These are phyloP conservation scores for Parascotia fuliginaria DNA, from an alignment of 2,888 invertebrate genomes.

Conservation along the genomic window DNA sequence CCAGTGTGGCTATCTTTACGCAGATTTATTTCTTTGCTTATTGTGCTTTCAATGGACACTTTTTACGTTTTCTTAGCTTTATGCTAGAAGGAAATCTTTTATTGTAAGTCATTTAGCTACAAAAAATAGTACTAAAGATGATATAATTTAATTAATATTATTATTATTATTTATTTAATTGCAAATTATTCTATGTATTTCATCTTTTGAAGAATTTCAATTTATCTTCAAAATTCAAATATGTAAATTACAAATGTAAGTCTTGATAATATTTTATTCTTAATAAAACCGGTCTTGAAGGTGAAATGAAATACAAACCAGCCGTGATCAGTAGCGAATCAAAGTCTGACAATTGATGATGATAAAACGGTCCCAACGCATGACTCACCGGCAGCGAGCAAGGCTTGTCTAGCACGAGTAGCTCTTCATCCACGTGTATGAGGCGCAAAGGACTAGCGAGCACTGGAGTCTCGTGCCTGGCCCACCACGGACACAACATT, in stretches of 20 bases:
- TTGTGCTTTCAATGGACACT: slow-evolving; percentile 27
- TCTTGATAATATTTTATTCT: too few species aligned
- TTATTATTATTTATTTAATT: too few species aligned
- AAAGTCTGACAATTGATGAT: slow-evolving; percentile 58
- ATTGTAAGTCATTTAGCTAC: too few species aligned
- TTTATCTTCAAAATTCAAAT: too few species aligned
- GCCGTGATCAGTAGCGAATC: slow-evolving; percentile 21
- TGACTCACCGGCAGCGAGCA: slow-evolving; percentile 94
- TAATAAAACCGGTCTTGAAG: too few species aligned
- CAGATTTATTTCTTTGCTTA: slow-evolving; percentile 39
- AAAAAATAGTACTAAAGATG: slow-evolving; percentile 4
- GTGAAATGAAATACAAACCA: background rate
- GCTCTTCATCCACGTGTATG: slow-evolving; percentile 93
- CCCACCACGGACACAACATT: slow-evolving; percentile 74
- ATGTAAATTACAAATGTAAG: too few species aligned
- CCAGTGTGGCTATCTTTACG: slow-evolving; percentile 33
- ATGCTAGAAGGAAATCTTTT: slow-evolving; percentile 17
- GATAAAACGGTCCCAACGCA: slow-evolving; percentile 59
- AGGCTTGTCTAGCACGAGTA: slow-evolving; percentile 96
- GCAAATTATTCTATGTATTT: too few species aligned
- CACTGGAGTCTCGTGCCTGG: slow-evolving; percentile 95
- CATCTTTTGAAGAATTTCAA: too few species aligned
- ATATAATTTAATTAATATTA: too few species aligned
- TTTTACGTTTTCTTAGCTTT: slow-evolving; percentile 18
- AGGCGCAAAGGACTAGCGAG: slow-evolving; percentile 92